Conservation (phyloP, 30 jellyfish, hydroid and myxozoan genomes). For the Aurelia aurita region DNA sequence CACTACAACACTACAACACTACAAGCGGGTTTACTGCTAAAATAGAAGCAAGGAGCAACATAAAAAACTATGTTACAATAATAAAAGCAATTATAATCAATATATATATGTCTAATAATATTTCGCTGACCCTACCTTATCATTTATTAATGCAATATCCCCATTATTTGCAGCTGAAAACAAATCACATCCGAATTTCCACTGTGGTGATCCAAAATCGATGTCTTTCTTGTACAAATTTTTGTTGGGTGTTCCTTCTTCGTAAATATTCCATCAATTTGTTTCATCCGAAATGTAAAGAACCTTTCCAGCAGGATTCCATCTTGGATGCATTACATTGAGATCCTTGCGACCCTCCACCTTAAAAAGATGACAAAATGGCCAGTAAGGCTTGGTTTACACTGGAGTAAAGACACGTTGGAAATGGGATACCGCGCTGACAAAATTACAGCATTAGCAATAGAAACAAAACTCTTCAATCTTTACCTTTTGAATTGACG, state of each 20-base stretch:
- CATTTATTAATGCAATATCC: conserved; percentile 51
- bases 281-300: conserved; percentile 71
- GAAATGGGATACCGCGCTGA: no score
- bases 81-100: no score
- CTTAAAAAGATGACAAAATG: conserved; percentile 8
- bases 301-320: conserved; percentile 74
- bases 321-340: conserved; percentile 81
- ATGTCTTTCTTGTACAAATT: conserved; percentile 49
- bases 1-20: no score
- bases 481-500: conserved; percentile 49
- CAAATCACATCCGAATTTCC: conserved; percentile 67
- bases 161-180: conserved; percentile 58
- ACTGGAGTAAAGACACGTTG: no score
- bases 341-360: conserved; percentile 71
- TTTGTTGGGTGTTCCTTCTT: conserved; percentile 41
- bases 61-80: no score
- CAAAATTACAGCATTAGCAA: no score
- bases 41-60: no score
- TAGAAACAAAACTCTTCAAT: background rate
- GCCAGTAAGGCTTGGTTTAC: no score
- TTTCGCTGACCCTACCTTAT: conserved; percentile 25
- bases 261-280: conserved; percentile 87
- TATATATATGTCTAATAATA: no score
- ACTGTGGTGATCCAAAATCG: conserved; percentile 68
- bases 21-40: no score